Evolutionary conservation across 2,888 invertebrate species (phyloP).

Genomic region (Mythimna lalbum): DNA sequence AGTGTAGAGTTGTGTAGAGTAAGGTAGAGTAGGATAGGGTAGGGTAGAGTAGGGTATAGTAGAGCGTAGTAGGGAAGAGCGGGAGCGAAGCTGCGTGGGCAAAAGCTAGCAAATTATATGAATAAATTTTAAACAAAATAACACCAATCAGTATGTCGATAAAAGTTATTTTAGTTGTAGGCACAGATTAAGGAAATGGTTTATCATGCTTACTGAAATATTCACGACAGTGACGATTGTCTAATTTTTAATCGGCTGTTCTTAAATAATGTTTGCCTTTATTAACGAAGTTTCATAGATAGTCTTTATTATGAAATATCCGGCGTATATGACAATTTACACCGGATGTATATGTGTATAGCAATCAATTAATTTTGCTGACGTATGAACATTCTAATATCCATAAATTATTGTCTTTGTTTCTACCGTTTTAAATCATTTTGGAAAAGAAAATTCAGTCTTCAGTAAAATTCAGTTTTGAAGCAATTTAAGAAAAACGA

Average conservation of each 20-base stretch:
- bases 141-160: constrained; percentile 2
- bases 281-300: neutral
- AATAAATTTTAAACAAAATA: constrained; percentile 11
- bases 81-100: no score
- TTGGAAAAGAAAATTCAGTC: neutral
- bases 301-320: constrained; percentile 9
- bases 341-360: neutral
- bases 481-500: no score
- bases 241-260: neutral
- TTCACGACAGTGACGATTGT: neutral
- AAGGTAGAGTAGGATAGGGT: no score
- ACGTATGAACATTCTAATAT: neutral
- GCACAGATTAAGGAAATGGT: constrained; percentile 15
- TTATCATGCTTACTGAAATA: constrained; percentile 19
- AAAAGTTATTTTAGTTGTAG: neutral
- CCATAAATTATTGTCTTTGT: neutral
- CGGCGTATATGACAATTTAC: neutral
- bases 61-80: no score
- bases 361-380: neutral
- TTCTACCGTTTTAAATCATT: neutral
- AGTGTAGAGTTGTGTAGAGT: no score
- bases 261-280: neutral
- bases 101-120: neutral
- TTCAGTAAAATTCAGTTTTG: no score
- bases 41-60: no score